phyloP scores from a whole-genome alignment of 2,113 vertebrate genomes.

The Theristicus caerulescens region DNA sequence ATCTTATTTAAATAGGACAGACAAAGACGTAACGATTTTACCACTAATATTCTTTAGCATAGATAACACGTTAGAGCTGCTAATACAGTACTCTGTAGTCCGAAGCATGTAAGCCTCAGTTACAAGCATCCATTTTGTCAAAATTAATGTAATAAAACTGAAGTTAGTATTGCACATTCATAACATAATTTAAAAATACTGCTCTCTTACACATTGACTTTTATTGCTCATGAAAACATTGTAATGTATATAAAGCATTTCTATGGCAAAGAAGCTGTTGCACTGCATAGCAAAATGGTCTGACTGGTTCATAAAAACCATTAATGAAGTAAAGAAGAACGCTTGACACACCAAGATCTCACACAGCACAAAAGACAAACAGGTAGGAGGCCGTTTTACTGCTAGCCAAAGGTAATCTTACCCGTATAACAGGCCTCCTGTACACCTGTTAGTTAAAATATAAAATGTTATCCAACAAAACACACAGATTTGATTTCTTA shows the following conservation, averaged over 20 bases:
- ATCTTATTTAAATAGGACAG: background rate
- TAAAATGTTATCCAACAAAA: slow-evolving; percentile 70
- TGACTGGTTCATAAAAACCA: slow-evolving; percentile 61
- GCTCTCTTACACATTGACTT: slow-evolving; percentile 45
- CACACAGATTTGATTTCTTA: background rate
- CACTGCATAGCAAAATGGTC: slow-evolving; percentile 67
- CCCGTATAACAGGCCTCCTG: slow-evolving; percentile 84
- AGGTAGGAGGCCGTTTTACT: slow-evolving; percentile 69
- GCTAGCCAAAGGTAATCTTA: slow-evolving; percentile 78
- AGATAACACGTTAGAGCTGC: slow-evolving; percentile 22
- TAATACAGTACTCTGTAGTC: slow-evolving; percentile 33
- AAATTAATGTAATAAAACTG: slow-evolving; percentile 56
- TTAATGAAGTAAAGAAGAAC: slow-evolving; percentile 63
- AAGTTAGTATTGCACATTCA: slow-evolving; percentile 61
- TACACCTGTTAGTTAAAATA: slow-evolving; percentile 88
- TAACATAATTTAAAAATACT: slow-evolving; percentile 52
- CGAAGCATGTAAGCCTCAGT: slow-evolving; percentile 5
- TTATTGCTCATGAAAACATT: slow-evolving; percentile 58
- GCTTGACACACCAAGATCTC: slow-evolving; percentile 60
- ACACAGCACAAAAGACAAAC: slow-evolving; percentile 77
- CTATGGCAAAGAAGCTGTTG: slow-evolving; percentile 72
- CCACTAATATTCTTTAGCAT: background rate
- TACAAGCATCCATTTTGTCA: slow-evolving; percentile 46
- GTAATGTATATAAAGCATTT: slow-evolving; percentile 67
- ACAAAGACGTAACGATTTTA: background rate